Evolutionary conservation across 2,888 invertebrate genomes (phyloP).

Genomic region (Perizoma flavofasciatum): DNA sequence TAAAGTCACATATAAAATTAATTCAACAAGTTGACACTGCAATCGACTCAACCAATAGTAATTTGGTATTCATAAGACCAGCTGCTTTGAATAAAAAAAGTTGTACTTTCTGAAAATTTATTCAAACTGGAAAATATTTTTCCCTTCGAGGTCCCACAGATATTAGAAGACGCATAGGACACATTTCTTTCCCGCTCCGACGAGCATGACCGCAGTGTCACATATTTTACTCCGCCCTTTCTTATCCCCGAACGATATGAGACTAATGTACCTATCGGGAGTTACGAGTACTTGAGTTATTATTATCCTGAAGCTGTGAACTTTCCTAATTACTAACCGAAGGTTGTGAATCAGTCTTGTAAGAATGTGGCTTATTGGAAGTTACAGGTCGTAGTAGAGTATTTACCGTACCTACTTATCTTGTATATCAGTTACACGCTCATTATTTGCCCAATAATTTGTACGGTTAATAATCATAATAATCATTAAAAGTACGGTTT

Average conservation of each 20-base stretch:
- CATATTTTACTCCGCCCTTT: constrained; percentile 65
- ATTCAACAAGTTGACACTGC: neutral
- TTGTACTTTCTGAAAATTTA: constrained; percentile 10
- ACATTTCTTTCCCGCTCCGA: constrained; percentile 73
- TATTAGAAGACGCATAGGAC: constrained; percentile 59
- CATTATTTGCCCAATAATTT: no score
- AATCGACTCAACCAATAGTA: neutral
- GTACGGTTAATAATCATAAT: no score
- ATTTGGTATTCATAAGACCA: neutral
- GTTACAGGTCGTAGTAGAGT: no score
- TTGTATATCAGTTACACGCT: no score
- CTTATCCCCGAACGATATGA: constrained; percentile 24
- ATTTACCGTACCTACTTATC: no score
- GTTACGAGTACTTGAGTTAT: constrained; percentile 1
- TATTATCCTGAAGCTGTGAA: constrained; percentile 15
- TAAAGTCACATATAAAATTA: neutral
- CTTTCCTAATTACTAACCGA: constrained; percentile 18
- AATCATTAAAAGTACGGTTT: no score
- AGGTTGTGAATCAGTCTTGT: neutral
- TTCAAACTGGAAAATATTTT: constrained; percentile 7
- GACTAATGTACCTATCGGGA: constrained; percentile 21
- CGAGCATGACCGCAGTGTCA: constrained; percentile 72
- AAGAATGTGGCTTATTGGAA: no score
- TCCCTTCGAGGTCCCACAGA: constrained; percentile 42
- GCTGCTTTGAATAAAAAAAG: constrained; percentile 6